A percentile compares a stretch with the other conserved stretches of the same genome.
phyloP scores from a whole-genome alignment of 2,113 vertebrate species.

The Siniperca chuatsi region DNA sequence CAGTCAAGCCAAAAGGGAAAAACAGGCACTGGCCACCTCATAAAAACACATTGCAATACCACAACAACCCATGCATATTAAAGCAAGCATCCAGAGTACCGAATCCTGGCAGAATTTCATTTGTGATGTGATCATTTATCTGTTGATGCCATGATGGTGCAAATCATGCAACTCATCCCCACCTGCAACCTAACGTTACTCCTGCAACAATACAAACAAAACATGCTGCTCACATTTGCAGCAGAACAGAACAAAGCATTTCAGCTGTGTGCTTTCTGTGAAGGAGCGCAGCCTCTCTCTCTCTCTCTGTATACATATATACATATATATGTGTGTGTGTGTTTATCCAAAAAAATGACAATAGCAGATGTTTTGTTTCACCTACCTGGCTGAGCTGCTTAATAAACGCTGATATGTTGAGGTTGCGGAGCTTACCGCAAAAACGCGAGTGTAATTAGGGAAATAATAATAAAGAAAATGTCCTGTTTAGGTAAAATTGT shows the following conservation, averaged over 20 bases:
- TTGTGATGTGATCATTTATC: background rate
- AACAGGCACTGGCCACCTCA: conserved; percentile 25
- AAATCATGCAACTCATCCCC: background rate
- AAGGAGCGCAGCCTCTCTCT: conserved; percentile 39
- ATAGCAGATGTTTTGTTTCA: conserved; percentile 50
- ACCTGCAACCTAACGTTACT: background rate
- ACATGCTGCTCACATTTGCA: conserved; percentile 36
- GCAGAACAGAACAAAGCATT: conserved; percentile 67
- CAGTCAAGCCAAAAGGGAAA: conserved; percentile 23
- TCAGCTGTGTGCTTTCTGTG: conserved; percentile 40
- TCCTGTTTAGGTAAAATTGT: background rate
- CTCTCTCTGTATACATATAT: background rate
- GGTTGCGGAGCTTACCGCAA: background rate
- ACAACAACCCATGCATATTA: background rate
- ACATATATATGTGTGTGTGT: background rate
- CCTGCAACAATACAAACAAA: conserved; percentile 30
- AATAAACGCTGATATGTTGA: background rate
- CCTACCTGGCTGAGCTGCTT: conserved; percentile 51
- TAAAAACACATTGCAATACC: conserved; percentile 24
- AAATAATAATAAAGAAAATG: background rate
- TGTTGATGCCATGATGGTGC: no score
- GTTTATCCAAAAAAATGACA: background rate
- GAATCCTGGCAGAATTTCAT: background rate
- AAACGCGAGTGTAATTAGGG: background rate
- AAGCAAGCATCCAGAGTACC: background rate